These are phyloP conservation scores for Pangasianodon hypophthalmus DNA, from an alignment of 2,113 vertebrate species.

Conservation along the genomic window DNA sequence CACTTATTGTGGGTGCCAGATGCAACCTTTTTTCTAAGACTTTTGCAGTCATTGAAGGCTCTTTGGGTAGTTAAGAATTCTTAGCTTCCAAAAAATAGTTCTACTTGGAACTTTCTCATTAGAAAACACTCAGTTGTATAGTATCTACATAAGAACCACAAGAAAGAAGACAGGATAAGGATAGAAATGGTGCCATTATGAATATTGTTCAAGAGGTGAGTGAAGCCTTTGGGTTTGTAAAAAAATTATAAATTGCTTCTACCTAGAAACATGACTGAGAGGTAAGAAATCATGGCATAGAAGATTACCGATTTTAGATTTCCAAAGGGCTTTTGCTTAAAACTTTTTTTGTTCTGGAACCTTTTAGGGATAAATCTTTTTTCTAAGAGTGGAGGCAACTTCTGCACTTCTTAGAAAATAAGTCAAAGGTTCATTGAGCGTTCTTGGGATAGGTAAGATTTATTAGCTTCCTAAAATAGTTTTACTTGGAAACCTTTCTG, in stretches of 20 bases:
- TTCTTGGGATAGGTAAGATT: not conserved
- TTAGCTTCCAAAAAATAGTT: not conserved
- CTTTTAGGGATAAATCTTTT: not conserved
- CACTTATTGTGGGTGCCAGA: not conserved
- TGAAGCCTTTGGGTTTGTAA: not conserved
- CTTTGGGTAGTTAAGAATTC: not conserved
- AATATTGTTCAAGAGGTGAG: not conserved
- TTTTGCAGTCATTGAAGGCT: not conserved
- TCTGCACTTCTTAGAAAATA: not conserved
- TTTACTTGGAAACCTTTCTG: not conserved
- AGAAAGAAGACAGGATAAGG: not conserved
- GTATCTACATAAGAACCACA: not conserved
- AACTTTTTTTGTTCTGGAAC: not conserved
- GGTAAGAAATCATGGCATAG: not conserved
- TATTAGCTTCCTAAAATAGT: not conserved
- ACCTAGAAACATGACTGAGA: not conserved
- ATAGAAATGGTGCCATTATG: not conserved
- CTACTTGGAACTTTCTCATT: not conserved
- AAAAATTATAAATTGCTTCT: not conserved
- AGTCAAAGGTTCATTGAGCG: not conserved
- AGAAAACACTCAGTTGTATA: not conserved
- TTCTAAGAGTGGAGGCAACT: not conserved
- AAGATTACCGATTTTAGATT: not conserved
- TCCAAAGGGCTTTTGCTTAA: not conserved
- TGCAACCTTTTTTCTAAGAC: not conserved